phyloP scores from a whole-genome alignment of 2,888 invertebrate species.

The Crocallis elinguaria region DNA sequence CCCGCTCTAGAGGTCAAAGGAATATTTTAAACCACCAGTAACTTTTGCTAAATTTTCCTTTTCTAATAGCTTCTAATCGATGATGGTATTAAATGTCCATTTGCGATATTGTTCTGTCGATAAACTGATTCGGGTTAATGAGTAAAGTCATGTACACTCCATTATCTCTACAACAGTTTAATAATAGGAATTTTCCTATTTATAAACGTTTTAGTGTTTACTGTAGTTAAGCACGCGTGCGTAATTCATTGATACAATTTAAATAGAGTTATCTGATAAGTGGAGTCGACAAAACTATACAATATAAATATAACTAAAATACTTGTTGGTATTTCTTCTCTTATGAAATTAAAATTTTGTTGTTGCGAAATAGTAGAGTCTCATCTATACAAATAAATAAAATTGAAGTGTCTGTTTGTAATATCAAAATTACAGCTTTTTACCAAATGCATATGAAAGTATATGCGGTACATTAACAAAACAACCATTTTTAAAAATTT shows the following conservation, averaged over 20 bases:
- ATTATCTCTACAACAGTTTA: slow-evolving; percentile 56
- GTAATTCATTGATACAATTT: slow-evolving; percentile 52
- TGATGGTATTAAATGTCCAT: slow-evolving; percentile 66
- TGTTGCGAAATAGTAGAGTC: too few relatives aligned
- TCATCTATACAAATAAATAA: too few relatives aligned
- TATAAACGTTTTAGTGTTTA: slow-evolving; percentile 60
- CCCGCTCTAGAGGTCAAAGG: slow-evolving; percentile 44
- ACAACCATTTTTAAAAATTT: too few relatives aligned
- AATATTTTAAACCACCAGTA: slow-evolving; percentile 56
- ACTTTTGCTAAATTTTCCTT: slow-evolving; percentile 75
- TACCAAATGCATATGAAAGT: too few relatives aligned
- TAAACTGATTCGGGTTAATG: slow-evolving; percentile 69
- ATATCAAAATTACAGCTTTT: too few relatives aligned
- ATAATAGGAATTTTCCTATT: slow-evolving; percentile 81
- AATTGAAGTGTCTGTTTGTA: too few relatives aligned
- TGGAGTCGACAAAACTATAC: slow-evolving; percentile 2
- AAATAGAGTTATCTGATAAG: slow-evolving; percentile 47
- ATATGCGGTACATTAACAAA: too few relatives aligned
- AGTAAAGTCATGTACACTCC: slow-evolving; percentile 53
- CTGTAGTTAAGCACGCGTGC: slow-evolving; percentile 55
- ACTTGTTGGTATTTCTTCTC: too few relatives aligned
- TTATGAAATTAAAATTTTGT: too few relatives aligned
- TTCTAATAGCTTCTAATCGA: slow-evolving; percentile 62
- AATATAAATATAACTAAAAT: too few relatives aligned
- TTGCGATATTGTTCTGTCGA: slow-evolving; percentile 66